These are phyloP conservation scores for Athalia rosae DNA, from an alignment of 2,888 invertebrate species.

Conservation along the genomic window DNA sequence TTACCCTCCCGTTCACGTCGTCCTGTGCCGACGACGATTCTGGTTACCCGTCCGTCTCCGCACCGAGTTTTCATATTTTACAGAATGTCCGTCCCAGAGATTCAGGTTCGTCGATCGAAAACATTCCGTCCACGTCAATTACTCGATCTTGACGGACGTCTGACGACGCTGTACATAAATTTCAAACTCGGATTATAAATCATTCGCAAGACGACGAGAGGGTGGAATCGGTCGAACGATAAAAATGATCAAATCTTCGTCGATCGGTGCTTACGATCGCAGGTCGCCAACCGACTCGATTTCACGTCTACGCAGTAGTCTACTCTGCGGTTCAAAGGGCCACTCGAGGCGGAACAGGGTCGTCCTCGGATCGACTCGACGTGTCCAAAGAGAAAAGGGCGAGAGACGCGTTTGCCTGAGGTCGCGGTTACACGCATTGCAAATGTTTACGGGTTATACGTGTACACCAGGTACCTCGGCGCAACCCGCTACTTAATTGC, in stretches of 20 bases:
- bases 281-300: conserved; percentile 29
- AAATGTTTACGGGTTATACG: conserved; percentile 33
- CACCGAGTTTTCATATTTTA: too few species aligned
- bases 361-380: conserved; percentile 25
- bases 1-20: too few species aligned
- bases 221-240: neutral
- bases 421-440: conserved; percentile 35
- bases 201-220: neutral
- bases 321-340: conserved; percentile 22
- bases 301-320: conserved; percentile 2
- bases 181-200: too few species aligned
- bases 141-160: too few species aligned
- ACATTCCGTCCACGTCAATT: too few species aligned
- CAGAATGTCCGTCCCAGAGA: too few species aligned
- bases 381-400: conserved; percentile 8
- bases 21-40: too few species aligned
- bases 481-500: neutral
- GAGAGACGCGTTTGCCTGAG: conserved; percentile 35
- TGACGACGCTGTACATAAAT: too few species aligned
- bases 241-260: neutral
- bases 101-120: too few species aligned
- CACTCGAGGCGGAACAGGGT: conserved; percentile 34
- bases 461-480: neutral
- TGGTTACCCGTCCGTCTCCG: too few species aligned
- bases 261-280: conserved; percentile 24